These are phyloP conservation scores for Alsophila aescularia DNA, from an alignment of 2,888 invertebrate species.

Conservation along the genomic window DNA sequence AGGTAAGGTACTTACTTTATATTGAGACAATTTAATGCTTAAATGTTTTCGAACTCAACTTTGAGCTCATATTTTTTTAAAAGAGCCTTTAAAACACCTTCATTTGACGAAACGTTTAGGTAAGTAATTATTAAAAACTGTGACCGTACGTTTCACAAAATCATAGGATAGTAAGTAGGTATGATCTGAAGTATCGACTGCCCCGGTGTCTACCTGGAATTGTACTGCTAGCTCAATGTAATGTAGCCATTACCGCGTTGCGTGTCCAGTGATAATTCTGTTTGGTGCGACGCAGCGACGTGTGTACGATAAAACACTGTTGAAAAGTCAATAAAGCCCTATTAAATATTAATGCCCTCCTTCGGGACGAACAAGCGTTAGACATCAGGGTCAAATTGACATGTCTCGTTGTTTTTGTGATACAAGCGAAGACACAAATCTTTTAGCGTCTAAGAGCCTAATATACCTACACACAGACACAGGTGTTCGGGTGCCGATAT, in stretches of 20 bases:
- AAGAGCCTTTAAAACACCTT: no score
- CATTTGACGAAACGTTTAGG: no score
- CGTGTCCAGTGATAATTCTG: constrained; percentile 41
- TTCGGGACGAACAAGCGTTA: constrained; percentile 45
- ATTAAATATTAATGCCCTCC: constrained; percentile 57
- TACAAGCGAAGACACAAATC: background rate
- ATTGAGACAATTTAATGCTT: no score
- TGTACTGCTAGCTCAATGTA: constrained; percentile 13
- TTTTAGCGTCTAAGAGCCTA: background rate
- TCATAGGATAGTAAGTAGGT: no score
- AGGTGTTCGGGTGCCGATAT: no score
- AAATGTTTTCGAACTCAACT: no score
- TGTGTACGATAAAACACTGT: constrained; percentile 41
- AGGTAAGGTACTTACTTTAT: no score
- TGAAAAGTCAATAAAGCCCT: constrained; percentile 58
- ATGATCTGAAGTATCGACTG: no score
- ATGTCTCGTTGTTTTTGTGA: background rate
- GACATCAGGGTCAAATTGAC: constrained; percentile 25
- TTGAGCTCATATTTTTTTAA: no score
- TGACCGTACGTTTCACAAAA: no score
- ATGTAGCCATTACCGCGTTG: constrained; percentile 34
- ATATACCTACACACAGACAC: background rate
- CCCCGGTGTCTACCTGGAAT: background rate
- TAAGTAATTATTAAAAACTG: no score
- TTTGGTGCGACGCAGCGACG: constrained; percentile 8